These are phyloP conservation scores for Micrastur ruficollis DNA, from an alignment of 2,797 vertebrate genomes.

Conservation along the genomic window DNA sequence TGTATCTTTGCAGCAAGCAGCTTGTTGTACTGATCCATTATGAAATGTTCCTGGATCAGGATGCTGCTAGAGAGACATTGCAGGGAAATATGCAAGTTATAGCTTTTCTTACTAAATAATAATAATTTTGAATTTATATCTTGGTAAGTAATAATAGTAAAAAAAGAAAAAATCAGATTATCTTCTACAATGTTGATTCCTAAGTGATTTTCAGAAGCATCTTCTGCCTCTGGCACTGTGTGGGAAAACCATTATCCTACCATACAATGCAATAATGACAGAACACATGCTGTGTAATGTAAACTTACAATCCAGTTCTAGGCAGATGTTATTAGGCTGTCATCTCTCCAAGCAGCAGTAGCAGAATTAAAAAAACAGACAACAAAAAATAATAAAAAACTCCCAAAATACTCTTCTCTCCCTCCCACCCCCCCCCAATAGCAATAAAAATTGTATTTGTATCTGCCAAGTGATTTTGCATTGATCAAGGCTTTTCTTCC, in stretches of 20 bases:
- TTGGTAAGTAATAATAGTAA: constrained; percentile 9
- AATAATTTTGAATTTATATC: constrained; percentile 23
- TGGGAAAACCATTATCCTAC: constrained; percentile 61
- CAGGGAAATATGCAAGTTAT: background rate
- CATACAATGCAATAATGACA: constrained; percentile 46
- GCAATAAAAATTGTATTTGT: constrained; percentile 26
- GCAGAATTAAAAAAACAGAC: background rate
- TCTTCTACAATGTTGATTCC: constrained; percentile 43
- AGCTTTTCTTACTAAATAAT: background rate
- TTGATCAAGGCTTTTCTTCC: background rate
- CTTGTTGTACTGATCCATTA: background rate
- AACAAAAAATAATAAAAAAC: background rate
- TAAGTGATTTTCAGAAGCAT: constrained; percentile 64
- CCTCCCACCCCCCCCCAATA: rapidly evolving
- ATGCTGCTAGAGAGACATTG: background rate
- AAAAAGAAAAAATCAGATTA: background rate
- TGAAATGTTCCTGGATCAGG: background rate
- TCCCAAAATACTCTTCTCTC: background rate
- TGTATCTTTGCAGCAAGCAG: background rate
- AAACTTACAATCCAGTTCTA: constrained; percentile 60
- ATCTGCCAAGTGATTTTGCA: constrained; percentile 44
- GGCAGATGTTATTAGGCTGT: constrained; percentile 66
- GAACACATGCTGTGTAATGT: constrained; percentile 63
- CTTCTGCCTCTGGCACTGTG: constrained; percentile 55
- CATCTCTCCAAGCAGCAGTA: constrained; percentile 26